Conservation (phyloP, 2,888 invertebrate species). For the Drosophila aldrichi region DNA sequence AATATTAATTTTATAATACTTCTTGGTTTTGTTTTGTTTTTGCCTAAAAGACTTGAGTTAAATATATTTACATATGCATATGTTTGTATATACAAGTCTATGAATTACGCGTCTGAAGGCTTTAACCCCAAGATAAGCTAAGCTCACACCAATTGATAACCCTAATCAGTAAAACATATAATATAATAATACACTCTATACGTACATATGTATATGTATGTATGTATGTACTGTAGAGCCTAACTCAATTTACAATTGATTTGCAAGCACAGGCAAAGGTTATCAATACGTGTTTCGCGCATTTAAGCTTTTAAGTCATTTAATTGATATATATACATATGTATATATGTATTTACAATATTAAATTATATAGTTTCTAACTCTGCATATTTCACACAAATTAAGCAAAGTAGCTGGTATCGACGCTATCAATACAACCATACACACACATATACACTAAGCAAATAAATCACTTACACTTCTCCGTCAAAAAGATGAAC, state of each 20-base stretch:
- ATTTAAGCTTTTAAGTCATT: slow-evolving; percentile 24
- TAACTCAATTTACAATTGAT: slow-evolving; percentile 19
- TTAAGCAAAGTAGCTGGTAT: slow-evolving; percentile 20
- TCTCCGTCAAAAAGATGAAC: slow-evolving; percentile 34
- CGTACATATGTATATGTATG: too few species aligned
- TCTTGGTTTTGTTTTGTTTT: too few species aligned
- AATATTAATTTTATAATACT: too few species aligned
- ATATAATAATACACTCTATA: slow-evolving; percentile 20
- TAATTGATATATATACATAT: not conserved
- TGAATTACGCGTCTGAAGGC: slow-evolving; percentile 26
- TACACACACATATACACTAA: slow-evolving; percentile 11
- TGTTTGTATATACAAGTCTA: not conserved
- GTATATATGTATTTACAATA: not conserved
- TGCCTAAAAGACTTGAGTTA: too few species aligned
- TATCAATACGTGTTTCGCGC: slow-evolving; percentile 6
- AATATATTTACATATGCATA: not conserved
- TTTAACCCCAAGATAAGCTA: slow-evolving; percentile 57
- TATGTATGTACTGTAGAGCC: not conserved
- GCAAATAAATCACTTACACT: slow-evolving; percentile 57
- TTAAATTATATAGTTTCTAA: slow-evolving; percentile 24
- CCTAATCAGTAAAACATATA: slow-evolving; percentile 41
- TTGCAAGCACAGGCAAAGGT: slow-evolving; percentile 17
- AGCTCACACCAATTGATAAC: slow-evolving; percentile 58
- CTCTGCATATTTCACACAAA: slow-evolving; percentile 4
- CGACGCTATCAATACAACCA: slow-evolving; percentile 13